These are phyloP conservation scores for Galaxea fascicularis DNA, from an alignment of 92 coral and sea anemone genomes.

Conservation along the genomic window DNA sequence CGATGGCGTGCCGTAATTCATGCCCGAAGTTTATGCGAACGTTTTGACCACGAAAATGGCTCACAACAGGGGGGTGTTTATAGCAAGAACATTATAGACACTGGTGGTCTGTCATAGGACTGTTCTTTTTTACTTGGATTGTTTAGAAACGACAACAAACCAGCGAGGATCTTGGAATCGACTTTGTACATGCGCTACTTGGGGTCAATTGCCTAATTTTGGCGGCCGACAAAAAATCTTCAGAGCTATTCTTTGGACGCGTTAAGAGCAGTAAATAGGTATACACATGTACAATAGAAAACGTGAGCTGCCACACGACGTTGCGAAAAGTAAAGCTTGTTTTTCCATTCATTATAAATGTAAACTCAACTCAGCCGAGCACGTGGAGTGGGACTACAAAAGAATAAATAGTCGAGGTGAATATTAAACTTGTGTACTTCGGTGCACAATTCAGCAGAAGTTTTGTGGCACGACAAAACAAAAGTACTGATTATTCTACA, in stretches of 20 bases:
- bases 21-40: constrained; percentile 19
- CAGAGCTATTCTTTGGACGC: constrained; percentile 2
- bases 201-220: constrained; percentile 31
- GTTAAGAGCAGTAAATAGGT: constrained; percentile 12
- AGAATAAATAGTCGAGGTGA: constrained; percentile 59
- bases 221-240: constrained; percentile 1
- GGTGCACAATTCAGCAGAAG: constrained; percentile 57
- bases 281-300: constrained; percentile 32
- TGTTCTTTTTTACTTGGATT: constrained; percentile 42
- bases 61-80: constrained; percentile 75
- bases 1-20: constrained; percentile 20
- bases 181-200: neutral
- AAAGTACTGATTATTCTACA: constrained; percentile 35
- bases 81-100: constrained; percentile 45
- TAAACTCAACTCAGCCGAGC: constrained; percentile 63
- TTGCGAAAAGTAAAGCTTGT: constrained; percentile 26
- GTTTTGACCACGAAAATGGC: constrained; percentile 57
- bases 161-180: constrained; percentile 26
- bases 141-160: constrained; percentile 38
- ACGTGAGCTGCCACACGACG: constrained; percentile 37
- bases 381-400: constrained; percentile 67
- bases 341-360: constrained; percentile 74
- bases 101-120: constrained; percentile 51
- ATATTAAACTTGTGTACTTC: constrained; percentile 65
- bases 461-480: constrained; percentile 46